Percentiles rank a stretch among this genome's conserved stretches.
Evolutionary conservation across 1,140 invertebrate species (phyloP).

Genomic region (Lepidurus arcticus): DNA sequence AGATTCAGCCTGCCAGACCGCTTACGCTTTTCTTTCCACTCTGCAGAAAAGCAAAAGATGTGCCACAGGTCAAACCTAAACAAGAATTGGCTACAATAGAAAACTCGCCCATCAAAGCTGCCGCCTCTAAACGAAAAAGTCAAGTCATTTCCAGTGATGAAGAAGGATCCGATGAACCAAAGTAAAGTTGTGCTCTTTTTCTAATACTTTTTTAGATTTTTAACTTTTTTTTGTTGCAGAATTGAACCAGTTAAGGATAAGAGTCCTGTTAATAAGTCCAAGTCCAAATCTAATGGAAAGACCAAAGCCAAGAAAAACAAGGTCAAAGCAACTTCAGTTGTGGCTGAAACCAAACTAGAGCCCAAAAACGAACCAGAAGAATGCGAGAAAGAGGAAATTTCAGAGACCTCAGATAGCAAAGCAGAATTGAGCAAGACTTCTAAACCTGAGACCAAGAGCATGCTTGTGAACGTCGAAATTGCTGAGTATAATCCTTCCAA

Average conservation of each 20-base stretch:
- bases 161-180: slow-evolving; percentile 6
- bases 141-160: background rate
- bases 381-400: slow-evolving; percentile 17
- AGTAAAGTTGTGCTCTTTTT: background rate
- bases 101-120: slow-evolving; percentile 14
- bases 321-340: background rate
- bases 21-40: slow-evolving; percentile 23
- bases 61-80: background rate
- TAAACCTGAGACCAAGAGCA: slow-evolving; percentile 39
- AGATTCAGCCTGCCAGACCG: background rate
- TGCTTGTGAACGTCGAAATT: background rate
- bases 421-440: background rate
- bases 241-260: background rate
- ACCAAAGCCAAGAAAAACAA: slow-evolving; percentile 13
- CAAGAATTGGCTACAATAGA: background rate
- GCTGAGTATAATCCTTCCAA: slow-evolving; percentile 68
- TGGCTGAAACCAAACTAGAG: background rate
- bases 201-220: background rate
- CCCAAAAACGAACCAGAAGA: slow-evolving; percentile 21
- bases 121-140: background rate
- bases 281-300: background rate
- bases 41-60: slow-evolving; percentile 25
- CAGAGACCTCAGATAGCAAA: background rate
- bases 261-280: background rate
- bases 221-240: background rate